A percentile compares a stretch with the other conserved stretches of the same genome.
Evolutionary conservation across 2,888 invertebrate species (phyloP).

Genomic region (Drosophila formosana): DNA sequence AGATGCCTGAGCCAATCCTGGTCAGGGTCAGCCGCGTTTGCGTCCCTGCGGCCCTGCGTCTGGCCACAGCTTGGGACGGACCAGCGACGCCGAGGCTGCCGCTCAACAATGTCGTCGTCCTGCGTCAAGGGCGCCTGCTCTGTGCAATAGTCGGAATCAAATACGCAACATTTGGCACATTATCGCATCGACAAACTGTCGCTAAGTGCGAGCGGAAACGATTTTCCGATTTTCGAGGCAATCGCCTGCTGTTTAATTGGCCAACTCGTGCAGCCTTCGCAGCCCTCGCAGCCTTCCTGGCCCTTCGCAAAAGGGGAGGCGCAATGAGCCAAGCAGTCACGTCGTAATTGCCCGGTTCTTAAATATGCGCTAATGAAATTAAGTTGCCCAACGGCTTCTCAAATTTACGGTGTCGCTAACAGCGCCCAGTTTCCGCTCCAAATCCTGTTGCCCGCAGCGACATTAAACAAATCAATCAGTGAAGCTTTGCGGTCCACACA

Average conservation of each 20-base stretch:
- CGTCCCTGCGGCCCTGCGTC: constrained; percentile 58
- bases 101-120: constrained; percentile 72
- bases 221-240: constrained; percentile 38
- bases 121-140: constrained; percentile 55
- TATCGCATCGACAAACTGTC: constrained; percentile 38
- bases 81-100: constrained; percentile 76
- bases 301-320: not conserved
- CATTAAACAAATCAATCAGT: constrained; percentile 81
- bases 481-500: constrained; percentile 57
- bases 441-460: constrained; percentile 50
- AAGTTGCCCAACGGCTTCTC: constrained; percentile 58
- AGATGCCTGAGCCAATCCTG: constrained; percentile 44
- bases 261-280: constrained; percentile 13
- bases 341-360: constrained; percentile 60
- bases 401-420: constrained; percentile 56
- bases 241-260: constrained; percentile 66
- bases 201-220: constrained; percentile 61
- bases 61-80: constrained; percentile 71
- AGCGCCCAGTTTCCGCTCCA: constrained; percentile 23
- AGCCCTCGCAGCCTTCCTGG: not conserved
- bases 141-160: constrained; percentile 47
- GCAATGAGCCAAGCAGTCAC: not conserved
- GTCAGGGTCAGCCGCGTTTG: constrained; percentile 58
- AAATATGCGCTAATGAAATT: constrained; percentile 76
- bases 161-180: constrained; percentile 60